Evolutionary conservation across 2,888 invertebrate genomes (phyloP), one percentile per base, ranked within the genome.

Genomic region (Hypercompe scribonia): DNA sequence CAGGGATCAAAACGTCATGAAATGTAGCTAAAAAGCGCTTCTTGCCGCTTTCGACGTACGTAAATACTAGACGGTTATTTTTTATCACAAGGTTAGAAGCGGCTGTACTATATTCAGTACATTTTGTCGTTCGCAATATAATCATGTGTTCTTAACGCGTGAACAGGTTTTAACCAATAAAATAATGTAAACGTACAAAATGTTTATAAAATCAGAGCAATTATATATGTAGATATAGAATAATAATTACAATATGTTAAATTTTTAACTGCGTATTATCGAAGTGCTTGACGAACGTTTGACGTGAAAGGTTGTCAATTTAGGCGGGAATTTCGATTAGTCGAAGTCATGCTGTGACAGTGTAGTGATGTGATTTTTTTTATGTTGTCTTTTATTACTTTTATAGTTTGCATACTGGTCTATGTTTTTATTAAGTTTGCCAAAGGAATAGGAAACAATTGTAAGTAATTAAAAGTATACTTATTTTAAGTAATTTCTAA

Each of bases 291-390:
- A 68, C 63, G 24, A 65, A 72, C 46, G 66, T 73, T 79, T 66
- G 80, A 74, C 84, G 82, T 81, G 84, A 86, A 81, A 87, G 89
- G 89, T 87, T 89, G 89, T 88, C 91, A 84, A 84, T 76, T 77
- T 90, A 90, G 91, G 93, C 94, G 93, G 93, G 93, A 94, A 86
- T 86, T 86, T 82, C 80, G 84, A 83, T 84, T 81, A 82, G 76
- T 80, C 74, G 71, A 66, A 74, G 68, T 77, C 84, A 87, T 89
- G 86, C 86, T 85, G 90, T 90, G 89, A 80, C 76, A 88, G 92
- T 93, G 92, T 93, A n/a, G 91, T 87, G 88, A 90, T 92, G 94
- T 94, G 94, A 88, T 84, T 74, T 24, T 39, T 86, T 93, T 90
- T 85, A 94, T 95, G 94, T 89, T 95, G 84, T 89, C 87, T 71